phyloP scores from a whole-genome alignment of 64 coral and sea anemone species.

The Stichodactyla mertensii region DNA sequence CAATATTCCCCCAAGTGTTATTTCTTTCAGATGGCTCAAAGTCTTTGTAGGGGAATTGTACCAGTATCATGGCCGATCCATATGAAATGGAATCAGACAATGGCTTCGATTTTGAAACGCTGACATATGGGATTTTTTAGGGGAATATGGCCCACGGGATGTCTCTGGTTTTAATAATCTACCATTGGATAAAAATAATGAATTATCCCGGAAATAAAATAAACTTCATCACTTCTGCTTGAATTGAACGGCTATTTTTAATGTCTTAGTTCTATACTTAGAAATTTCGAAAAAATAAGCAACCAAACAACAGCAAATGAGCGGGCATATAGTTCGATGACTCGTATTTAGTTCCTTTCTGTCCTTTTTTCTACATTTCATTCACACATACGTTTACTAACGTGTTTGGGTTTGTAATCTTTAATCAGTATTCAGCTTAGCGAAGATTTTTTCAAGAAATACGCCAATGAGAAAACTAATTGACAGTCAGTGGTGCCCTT shows the following conservation, averaged over 20 bases:
- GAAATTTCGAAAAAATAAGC: not conserved
- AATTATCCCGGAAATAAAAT: slow-evolving; percentile 2
- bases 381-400: too few species aligned
- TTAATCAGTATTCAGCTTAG: too few species aligned
- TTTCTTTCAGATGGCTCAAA: not conserved
- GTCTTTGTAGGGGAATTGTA: not conserved
- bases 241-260: not conserved
- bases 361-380: not conserved
- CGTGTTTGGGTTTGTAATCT: too few species aligned
- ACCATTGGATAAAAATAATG: not conserved
- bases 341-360: not conserved
- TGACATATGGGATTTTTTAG: not conserved
- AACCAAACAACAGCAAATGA: too few species aligned
- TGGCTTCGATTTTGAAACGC: not conserved
- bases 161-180: not conserved
- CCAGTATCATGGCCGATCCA: not conserved
- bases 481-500: too few species aligned
- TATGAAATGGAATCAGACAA: not conserved
- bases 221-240: not conserved
- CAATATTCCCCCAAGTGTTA: not conserved
- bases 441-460: not conserved
- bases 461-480: too few species aligned
- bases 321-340: too few species aligned
- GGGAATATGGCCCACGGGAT: not conserved
- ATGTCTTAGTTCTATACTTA: not conserved